phyloP scores from a whole-genome alignment of 2,888 invertebrate species.

The Tethea ocularis region DNA sequence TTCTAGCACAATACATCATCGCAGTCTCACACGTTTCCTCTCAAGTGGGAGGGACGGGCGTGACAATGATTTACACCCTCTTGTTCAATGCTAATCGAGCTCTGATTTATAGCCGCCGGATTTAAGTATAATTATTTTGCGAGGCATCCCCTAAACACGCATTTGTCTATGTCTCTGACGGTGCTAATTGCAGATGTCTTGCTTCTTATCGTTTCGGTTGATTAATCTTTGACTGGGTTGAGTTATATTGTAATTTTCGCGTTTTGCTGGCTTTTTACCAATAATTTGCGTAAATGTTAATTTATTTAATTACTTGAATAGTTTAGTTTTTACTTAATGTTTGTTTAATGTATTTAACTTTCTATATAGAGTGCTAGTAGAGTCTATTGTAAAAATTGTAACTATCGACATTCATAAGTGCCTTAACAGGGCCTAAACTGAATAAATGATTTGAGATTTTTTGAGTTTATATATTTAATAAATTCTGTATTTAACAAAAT shows the following conservation, averaged over 20 bases:
- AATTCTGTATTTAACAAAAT: too few relatives aligned
- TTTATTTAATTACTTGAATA: too few relatives aligned
- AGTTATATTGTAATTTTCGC: neutral
- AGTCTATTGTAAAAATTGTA: too few relatives aligned
- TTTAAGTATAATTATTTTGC: conserved; percentile 67
- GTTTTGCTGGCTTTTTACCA: neutral
- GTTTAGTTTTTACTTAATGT: too few relatives aligned
- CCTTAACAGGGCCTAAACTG: too few relatives aligned
- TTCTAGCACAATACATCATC: conserved; percentile 19
- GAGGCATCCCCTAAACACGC: conserved; percentile 29
- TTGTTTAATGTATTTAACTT: too few relatives aligned
- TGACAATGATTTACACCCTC: conserved; percentile 66
- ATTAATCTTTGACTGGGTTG: conserved; percentile 26
- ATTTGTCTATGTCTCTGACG: conserved; percentile 36
- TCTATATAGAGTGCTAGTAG: too few relatives aligned
- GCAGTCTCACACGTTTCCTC: conserved; percentile 20
- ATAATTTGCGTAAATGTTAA: too few relatives aligned
- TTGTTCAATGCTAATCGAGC: conserved; percentile 80
- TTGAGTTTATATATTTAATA: too few relatives aligned
- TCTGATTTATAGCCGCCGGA: conserved; percentile 59
- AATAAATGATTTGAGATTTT: too few relatives aligned
- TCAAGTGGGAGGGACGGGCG: conserved; percentile 34
- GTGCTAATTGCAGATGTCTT: conserved; percentile 36
- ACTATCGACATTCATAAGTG: too few relatives aligned
- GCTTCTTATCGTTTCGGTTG: conserved; percentile 21